Percentiles rank a stretch among this genome's conserved stretches.
These are phyloP conservation scores for Parauchenoglanis ngamensis DNA, from an alignment of 2,797 vertebrate species.

Conservation along the genomic window DNA sequence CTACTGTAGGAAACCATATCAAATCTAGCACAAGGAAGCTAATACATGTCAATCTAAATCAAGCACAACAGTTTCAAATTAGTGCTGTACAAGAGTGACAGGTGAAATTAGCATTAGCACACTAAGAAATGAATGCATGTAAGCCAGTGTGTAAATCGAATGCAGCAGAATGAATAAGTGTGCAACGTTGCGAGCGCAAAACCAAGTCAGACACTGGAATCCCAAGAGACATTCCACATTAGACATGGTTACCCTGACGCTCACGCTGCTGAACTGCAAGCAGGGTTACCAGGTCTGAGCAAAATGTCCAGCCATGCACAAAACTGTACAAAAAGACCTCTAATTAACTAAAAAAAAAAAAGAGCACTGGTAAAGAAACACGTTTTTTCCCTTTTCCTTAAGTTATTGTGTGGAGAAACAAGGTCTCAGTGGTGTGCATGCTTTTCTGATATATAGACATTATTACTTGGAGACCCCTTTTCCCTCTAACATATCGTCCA, in stretches of 20 bases:
- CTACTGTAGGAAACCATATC: not conserved
- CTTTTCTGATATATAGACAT: not conserved
- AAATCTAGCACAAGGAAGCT: not conserved
- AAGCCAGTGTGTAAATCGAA: not conserved
- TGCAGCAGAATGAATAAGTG: not conserved
- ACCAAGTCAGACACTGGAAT: not conserved
- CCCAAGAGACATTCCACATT: constrained; percentile 33
- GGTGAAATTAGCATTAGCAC: not conserved
- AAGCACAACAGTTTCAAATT: not conserved
- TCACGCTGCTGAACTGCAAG: not conserved
- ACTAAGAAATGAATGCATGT: not conserved
- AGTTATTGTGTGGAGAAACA: not conserved
- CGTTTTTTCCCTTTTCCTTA: not conserved
- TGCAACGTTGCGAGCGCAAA: not conserved
- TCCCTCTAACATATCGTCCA: not conserved
- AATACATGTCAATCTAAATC: not conserved
- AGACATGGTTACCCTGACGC: constrained; percentile 8
- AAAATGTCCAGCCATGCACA: not conserved
- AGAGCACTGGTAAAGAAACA: not conserved
- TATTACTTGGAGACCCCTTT: not conserved
- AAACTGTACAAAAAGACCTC: not conserved
- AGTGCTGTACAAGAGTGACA: not conserved
- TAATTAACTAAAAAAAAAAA: too few species aligned
- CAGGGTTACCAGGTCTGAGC: not conserved
- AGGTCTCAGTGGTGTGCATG: not conserved